Evolutionary conservation across 1,140 invertebrate species (phyloP), one percentile per base, ranked within the genome.

Genomic region (Trissolcus basalis): DNA sequence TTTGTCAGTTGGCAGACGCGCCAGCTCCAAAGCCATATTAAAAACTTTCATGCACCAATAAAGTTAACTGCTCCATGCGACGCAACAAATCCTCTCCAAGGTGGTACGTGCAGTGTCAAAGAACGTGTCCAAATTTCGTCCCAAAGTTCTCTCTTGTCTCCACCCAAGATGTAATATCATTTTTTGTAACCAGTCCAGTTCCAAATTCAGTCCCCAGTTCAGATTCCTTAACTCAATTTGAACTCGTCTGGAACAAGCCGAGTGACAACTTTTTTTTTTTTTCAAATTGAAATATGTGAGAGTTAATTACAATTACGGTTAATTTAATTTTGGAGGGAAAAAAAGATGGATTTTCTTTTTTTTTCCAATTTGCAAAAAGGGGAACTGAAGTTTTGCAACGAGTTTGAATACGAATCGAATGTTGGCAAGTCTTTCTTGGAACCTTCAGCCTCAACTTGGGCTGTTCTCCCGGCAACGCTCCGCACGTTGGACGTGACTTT

Each of bases 11-110:
- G 81, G 84, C 83, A 84, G 84, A 83, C 84, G 83, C 80, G 81
- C 78, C 77, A 82, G 80, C 81, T 80, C 82, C 81, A 85, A 84
- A 85, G 83, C 82, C 81, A 86, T 85, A 86, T 86, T 85, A 86
- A 86, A 86, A 86, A 85, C 82, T 86, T 80, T 81, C 78, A 78
- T 70, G 65, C 79, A 77, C 81, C 82, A 83, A 86, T 85, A 85
- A 86, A 85, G 82, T 82, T 85, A 85, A 86, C 84, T 82, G 79
- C 77, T 81, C 67, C 51, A 77, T 78, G 71, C 76, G 73, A 71
- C 73, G 76, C 72, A 71, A 51, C 39, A 47, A 54, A 56, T 76
- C 63, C n/a, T n/a, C n/a, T 75, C 51, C 43, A 76, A 79, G 80
- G 68, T 77, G 53, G 1, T 71, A 45, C 59, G 56, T 48, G 43